These are phyloP conservation scores for Xiphias gladius DNA, from an alignment of 2,113 vertebrate genomes.

Conservation along the genomic window DNA sequence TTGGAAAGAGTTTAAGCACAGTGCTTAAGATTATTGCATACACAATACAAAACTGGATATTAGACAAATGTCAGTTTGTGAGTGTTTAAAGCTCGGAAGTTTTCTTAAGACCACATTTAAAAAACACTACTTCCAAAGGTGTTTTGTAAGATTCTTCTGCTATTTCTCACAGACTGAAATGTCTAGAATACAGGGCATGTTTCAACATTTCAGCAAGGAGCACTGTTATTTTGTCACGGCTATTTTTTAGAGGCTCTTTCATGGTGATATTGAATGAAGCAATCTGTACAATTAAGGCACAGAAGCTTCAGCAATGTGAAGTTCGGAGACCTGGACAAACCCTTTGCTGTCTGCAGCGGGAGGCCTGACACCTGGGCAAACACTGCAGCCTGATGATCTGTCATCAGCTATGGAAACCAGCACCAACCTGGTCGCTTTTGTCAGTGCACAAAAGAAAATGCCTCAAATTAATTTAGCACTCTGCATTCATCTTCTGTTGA, in stretches of 20 bases:
- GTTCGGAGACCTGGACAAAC: slow-evolving; percentile 81
- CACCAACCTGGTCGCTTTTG: slow-evolving; percentile 85
- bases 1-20: slow-evolving; percentile 23
- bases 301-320: slow-evolving; percentile 76
- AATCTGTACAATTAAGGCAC: slow-evolving; percentile 79
- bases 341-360: slow-evolving; percentile 83
- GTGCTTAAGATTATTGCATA: slow-evolving; percentile 54
- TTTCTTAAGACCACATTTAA: slow-evolving; percentile 60
- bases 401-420: slow-evolving; percentile 88
- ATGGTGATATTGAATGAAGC: slow-evolving; percentile 73
- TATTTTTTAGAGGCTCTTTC: slow-evolving; percentile 80
- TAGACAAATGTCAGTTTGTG: slow-evolving; percentile 42
- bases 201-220: slow-evolving; percentile 59
- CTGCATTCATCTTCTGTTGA: slow-evolving; percentile 82
- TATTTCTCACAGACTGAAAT: slow-evolving; percentile 44
- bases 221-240: slow-evolving; percentile 71
- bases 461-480: slow-evolving; percentile 88
- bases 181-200: slow-evolving; percentile 72
- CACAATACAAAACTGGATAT: slow-evolving; percentile 58
- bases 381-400: slow-evolving; percentile 87
- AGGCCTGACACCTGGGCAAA: slow-evolving; percentile 90
- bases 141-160: slow-evolving; percentile 55
- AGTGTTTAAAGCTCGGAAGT: slow-evolving; percentile 50
- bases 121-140: slow-evolving; percentile 52
- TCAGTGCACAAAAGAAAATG: slow-evolving; percentile 86